A percentile compares a stretch with the other conserved stretches of the same genome.
Conservation (phyloP, 2,113 vertebrate genomes). For the Phoxinus phoxinus region DNA sequence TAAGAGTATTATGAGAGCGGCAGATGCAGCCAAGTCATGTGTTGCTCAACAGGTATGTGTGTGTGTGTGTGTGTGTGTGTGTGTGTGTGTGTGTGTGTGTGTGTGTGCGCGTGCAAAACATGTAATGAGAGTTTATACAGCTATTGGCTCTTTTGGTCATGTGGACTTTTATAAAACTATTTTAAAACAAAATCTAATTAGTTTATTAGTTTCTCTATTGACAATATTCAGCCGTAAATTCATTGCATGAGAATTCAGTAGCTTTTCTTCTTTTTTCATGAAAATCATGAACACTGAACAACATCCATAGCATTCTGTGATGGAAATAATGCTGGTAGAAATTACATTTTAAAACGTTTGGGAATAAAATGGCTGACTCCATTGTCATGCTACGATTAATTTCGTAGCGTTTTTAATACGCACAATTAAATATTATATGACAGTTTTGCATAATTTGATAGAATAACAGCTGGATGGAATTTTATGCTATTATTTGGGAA, state of each 20-base stretch:
- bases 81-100: not conserved
- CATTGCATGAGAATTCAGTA: too few species aligned
- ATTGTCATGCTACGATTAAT: too few species aligned
- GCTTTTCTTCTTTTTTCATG: not conserved
- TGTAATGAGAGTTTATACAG: not conserved
- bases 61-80: slow-evolving; percentile 11
- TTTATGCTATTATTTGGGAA: too few species aligned
- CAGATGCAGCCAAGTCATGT: slow-evolving; percentile 78
- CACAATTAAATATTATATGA: too few species aligned
- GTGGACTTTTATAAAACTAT: not conserved
- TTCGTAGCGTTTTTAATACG: too few species aligned
- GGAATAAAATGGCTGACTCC: too few species aligned
- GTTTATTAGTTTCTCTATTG: not conserved
- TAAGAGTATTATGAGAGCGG: slow-evolving; percentile 84
- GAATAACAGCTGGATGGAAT: too few species aligned
- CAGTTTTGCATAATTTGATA: too few species aligned
- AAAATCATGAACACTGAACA: not conserved
- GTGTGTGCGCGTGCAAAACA: not conserved
- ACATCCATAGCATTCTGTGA: not conserved
- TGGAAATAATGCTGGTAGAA: not conserved
- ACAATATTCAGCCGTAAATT: not conserved
- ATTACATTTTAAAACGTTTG: too few species aligned
- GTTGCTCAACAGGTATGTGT: slow-evolving; percentile 82
- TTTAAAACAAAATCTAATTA: not conserved
- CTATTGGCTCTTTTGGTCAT: not conserved